Percentiles rank a stretch among this genome's conserved stretches.
Evolutionary conservation across 2,888 invertebrate species (phyloP).

Genomic region (Crossocerus cetratus): DNA sequence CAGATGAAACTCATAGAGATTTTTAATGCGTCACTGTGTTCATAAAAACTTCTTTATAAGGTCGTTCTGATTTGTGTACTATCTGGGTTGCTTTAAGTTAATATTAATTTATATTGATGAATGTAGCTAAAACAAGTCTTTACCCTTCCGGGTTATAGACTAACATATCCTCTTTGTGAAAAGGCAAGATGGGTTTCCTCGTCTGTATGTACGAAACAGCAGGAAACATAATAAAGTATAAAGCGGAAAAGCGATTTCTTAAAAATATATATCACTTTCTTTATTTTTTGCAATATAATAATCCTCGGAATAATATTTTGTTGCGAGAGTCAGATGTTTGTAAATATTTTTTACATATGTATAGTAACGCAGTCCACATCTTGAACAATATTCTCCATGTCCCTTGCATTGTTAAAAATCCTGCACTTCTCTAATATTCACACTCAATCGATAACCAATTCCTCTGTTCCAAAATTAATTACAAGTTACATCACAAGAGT

Average conservation of each 20-base stretch:
- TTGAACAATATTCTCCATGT: constrained; percentile 56
- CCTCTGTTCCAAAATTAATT: constrained; percentile 52
- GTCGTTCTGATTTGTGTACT: too few relatives aligned
- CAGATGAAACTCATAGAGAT: too few relatives aligned
- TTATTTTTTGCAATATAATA: constrained; percentile 68
- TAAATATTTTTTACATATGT: constrained; percentile 60
- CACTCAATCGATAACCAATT: constrained; percentile 49
- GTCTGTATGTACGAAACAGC: constrained; percentile 26
- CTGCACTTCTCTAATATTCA: constrained; percentile 34
- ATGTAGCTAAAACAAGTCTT: constrained; percentile 14
- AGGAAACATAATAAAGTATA: constrained; percentile 51
- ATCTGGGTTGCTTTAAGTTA: constrained; percentile 28
- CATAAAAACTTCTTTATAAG: too few relatives aligned
- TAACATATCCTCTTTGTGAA: constrained; percentile 8
- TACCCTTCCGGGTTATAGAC: constrained; percentile 19
- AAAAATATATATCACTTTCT: constrained; percentile 73
- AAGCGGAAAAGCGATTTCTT: constrained; percentile 60
- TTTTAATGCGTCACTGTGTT: too few relatives aligned
- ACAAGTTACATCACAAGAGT: constrained; percentile 57
- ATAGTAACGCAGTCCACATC: constrained; percentile 54
- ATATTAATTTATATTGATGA: constrained; percentile 6
- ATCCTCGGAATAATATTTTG: constrained; percentile 63
- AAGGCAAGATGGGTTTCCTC: not conserved
- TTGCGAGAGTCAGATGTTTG: constrained; percentile 57
- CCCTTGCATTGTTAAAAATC: constrained; percentile 43